Conservation (phyloP, 2,888 invertebrate genomes). For the Agonum fuliginosum region DNA sequence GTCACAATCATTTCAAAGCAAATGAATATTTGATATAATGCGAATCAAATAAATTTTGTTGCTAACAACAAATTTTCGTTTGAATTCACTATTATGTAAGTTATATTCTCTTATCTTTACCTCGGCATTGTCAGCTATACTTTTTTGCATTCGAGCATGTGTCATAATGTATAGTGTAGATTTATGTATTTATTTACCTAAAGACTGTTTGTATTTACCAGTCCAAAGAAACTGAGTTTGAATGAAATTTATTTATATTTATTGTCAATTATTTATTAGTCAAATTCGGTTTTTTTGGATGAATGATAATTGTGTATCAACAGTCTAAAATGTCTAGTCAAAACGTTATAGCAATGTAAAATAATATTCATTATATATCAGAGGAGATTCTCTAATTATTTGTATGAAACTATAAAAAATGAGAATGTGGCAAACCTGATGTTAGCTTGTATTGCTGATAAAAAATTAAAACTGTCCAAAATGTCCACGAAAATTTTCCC, state of each 20-base stretch:
- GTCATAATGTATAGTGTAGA: constrained; percentile 55
- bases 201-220: constrained; percentile 33
- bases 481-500: constrained; percentile 14
- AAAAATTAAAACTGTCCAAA: constrained; percentile 30
- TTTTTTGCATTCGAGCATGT: neutral
- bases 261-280: constrained; percentile 45
- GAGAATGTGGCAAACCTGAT: neutral
- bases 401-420: neutral
- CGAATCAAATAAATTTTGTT: too few relatives aligned
- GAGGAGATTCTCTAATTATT: constrained; percentile 32
- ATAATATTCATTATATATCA: constrained; percentile 45
- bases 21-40: too few relatives aligned
- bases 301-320: constrained; percentile 31
- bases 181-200: constrained; percentile 54
- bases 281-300: constrained; percentile 44
- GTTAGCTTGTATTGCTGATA: constrained; percentile 7
- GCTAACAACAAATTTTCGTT: too few relatives aligned
- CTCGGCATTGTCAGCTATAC: neutral
- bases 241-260: constrained; percentile 29
- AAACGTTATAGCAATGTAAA: constrained; percentile 52
- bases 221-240: constrained; percentile 38
- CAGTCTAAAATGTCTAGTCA: constrained; percentile 55
- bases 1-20: too few relatives aligned
- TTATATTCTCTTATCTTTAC: neutral
- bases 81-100: too few relatives aligned